phyloP scores from a whole-genome alignment of 2,797 vertebrate species.

The Onychomys leucogaster region DNA sequence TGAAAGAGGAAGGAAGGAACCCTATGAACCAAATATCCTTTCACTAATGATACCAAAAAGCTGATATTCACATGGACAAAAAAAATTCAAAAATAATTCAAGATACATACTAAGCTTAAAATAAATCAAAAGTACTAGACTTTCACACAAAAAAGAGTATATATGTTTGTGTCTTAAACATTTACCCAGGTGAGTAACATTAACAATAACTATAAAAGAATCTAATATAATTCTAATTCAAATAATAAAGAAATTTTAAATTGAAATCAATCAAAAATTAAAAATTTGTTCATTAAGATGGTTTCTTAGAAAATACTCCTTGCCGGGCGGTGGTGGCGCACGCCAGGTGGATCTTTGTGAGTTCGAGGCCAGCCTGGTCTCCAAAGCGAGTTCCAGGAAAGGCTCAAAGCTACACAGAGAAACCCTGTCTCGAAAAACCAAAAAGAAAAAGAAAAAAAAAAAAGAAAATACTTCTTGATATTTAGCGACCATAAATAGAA shows the following conservation, averaged over 20 bases:
- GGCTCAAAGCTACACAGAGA: too few species aligned
- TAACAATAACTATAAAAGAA: neutral
- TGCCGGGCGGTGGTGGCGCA: too few species aligned
- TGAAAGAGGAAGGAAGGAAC: neutral
- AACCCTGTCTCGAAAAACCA: too few species aligned
- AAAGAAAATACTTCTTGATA: too few species aligned
- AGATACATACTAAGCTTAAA: neutral
- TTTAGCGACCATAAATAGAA: neutral
- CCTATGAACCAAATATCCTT: too few species aligned
- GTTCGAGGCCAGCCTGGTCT: too few species aligned
- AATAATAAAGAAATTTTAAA: neutral
- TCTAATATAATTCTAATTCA: neutral
- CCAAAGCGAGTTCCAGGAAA: too few species aligned
- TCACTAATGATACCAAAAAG: neutral
- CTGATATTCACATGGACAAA: neutral
- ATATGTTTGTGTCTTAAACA: neutral
- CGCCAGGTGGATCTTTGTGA: too few species aligned
- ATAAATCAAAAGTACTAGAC: neutral
- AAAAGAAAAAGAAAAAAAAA: too few species aligned
- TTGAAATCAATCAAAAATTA: neutral
- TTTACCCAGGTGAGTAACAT: neutral
- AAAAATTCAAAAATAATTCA: neutral
- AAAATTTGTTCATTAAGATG: neutral
- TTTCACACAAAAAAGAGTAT: neutral
- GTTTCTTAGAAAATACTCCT: neutral